Evolutionary conservation across 2,113 vertebrate genomes (phyloP), one percentile per base, ranked within the genome.

Genomic region (Xenopus laevis): DNA sequence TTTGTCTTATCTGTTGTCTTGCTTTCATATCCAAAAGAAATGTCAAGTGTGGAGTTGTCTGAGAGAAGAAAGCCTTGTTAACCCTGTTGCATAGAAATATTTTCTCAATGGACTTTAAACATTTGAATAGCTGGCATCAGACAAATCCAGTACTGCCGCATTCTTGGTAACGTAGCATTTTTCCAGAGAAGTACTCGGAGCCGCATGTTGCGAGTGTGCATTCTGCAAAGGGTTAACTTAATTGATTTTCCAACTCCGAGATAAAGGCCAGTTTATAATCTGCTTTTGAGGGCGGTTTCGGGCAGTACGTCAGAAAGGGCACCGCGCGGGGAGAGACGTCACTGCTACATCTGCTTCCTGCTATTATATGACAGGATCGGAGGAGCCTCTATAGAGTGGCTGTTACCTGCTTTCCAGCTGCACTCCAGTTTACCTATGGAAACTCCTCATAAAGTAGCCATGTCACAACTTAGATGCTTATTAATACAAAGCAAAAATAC

Each of bases 281-380:
- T 10, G 65, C 58, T 23, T 45, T n/a, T 46, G 40, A 65, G 50
- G 46, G 65, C 55, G 62, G 67, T 77, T 77, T 45, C 30, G 62
- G 67, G n/a, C 59, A 69, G 73, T 21, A 70, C 68, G 33, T 70
- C 53, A 70, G 68, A 45, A 27, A 63, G 58, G 47, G 30, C 40
- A 33, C 60, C 70, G 30, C 50, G 30, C 70, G 67, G 46, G 59
- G 74, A 64, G 17, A 77, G 16, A 50, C 67, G 59, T 77, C 74
- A 69, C 67, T 4, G 21, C 12, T 77, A 47, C 50, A 70, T 67
- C 67, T 77, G 66, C 67, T 77, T 77, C 74, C 74, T 77, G 74
- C 66, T 63, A 64, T 77, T 70, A 70, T 27, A 61, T 60, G 65
- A 67, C 64, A 45, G 23, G 23, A 27, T 27, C 53, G 18, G 55